Base-by-base conservation (phyloP, 2,797 vertebrate genomes). In the Silurus lanzhouensis region DNA sequence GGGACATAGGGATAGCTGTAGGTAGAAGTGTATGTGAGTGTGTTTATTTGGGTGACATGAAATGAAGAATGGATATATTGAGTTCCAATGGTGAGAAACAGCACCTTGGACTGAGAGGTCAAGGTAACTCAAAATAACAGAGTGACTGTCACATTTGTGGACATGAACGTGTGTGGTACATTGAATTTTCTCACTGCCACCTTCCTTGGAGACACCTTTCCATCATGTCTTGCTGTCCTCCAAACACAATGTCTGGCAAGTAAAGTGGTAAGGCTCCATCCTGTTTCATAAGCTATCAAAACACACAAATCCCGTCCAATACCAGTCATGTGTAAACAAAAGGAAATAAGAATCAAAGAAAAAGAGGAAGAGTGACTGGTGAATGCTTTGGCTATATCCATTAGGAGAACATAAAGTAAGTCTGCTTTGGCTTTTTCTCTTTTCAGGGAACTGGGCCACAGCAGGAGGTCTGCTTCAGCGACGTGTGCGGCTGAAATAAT, bases 381-480 rank as follows among this genome's bases (percentile, higher is more conserved):
- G 19, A 77, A 58, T 52, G 72, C n/a, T 68, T 86, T 44, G 31
- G 61, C 63, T 78, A n/a, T 61, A 78, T 58, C 80, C 63, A n/a
- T 60, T 61, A 68, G 31, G 22, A 60, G 63, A 81, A 75, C 17
- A 78, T 63, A 61, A 48, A 76, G 27, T 52, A 4, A 19, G 20
- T 17, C 72, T 64, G 38, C 78, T 58, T 57, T 60, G 48, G 81
- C 13, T 0, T 46, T 61, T 17, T 77, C 10, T 82, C 71, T 75
- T 86, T 86, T 66, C 48, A 76, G 1, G 74, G 67, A 63, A 55
- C 71, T 64, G 68, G 46, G 74, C 57, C 82, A 85, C 85, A 82
- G 90, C 81, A 68, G 83, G 75, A 58, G 63, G 61, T 38, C 67
- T 58, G 75, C 22, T 75, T 75, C 46, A 55, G 52, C 27, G 78